Base-by-base conservation (phyloP, 2,797 vertebrate species). In the Sparidentex hasta region DNA sequence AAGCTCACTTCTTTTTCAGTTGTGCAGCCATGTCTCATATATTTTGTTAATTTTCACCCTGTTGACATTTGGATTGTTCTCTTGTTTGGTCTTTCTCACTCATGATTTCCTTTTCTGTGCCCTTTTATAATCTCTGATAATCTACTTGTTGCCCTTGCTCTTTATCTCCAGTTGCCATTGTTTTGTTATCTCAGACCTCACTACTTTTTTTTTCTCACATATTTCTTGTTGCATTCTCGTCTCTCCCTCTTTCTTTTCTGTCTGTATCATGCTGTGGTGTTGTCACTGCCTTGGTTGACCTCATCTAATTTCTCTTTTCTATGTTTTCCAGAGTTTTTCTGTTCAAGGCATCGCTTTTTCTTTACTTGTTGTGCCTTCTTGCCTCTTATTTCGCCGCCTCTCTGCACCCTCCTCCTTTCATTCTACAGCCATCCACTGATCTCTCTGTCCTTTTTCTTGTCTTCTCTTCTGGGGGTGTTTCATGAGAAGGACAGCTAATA, bases 401-500 rank as follows among this genome's bases (percentile, higher is more conserved):
- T 86, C 93, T 81, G 88, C 92, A 90, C 89, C 90, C 87, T 89
- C 87, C 90, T 82, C 72, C 89, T 85, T 55, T 95, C 91, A 91
- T 92, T 93, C 91, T 93, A 41, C 94, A 93, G 93, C 87, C 92
- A 95, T 92, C 95, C 95, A 96, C 94, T 97, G 94, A 96, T 94
- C 92, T 95, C 83, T 94, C 94, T 93, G 87, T 93, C 94, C 94
- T 95, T 96, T 92, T 73, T 90, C 72, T 91, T 89, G 84, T 93
- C 91, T 95, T 94, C 92, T 95, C 92, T 90, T 93, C 92, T 92
- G 92, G 94, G 94, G 97, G 95, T 92, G 95, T 96, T 95, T 97
- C 95, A 94, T 96, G 95, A 97, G 97, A 98, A 97, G 97, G 97
- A 94, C 96, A 96, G 91, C 96, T 96, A 95, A 97, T 96, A 95